Base-by-base conservation (phyloP, 1,140 invertebrate species). In the Melipona quadrifasciata region DNA sequence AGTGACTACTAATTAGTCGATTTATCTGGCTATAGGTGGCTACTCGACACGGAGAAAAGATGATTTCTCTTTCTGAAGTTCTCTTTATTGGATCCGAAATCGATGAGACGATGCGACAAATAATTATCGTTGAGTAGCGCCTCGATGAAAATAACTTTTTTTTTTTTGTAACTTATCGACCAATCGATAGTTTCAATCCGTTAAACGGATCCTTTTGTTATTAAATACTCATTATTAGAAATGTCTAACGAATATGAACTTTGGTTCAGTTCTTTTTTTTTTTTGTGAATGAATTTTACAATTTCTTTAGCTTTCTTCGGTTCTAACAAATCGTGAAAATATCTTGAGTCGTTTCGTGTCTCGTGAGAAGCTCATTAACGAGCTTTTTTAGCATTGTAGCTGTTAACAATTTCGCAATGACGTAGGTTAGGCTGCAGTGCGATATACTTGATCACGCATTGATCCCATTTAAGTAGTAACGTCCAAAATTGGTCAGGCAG, bases 371-470 rank as follows among this genome's bases (percentile, higher is more conserved):
- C 39, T 81, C 21, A 34, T 72, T 71, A 58, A 47, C 21, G 21
- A 57, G 10, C 27, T 55, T 81, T 64, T 34, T 51, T 55, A 2
- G 55, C 12, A 39, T 57, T 12, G 0, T 5, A 5, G 21, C 11
- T 24, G 34, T 53, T 61, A 51, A 1, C 17, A 27, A 76, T 67
- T 77, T 58, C 53, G 39, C 64, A 86, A 87, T 87, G 82, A 61
- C 71, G 68, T 80, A 73, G 83, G 76, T 87, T 81, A 79, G 27
- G 65, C 53, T 68, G 72, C 73, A 90, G 86, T 82, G 84, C 87
- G 75, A 68, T 4, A 68, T 4, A 80, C 71, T 51, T 71, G n/a
- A 77, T 61, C 84, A 80, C 68, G 67, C 73, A 75, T 82, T 64
- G 80, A 82, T 73, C 73, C 19, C 65, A 55, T 68, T 70, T 12